A percentile compares a stretch with the other conserved stretches of the same genome.
phyloP scores from a whole-genome alignment of 1,140 invertebrate species.

The Cydia pomonella region DNA sequence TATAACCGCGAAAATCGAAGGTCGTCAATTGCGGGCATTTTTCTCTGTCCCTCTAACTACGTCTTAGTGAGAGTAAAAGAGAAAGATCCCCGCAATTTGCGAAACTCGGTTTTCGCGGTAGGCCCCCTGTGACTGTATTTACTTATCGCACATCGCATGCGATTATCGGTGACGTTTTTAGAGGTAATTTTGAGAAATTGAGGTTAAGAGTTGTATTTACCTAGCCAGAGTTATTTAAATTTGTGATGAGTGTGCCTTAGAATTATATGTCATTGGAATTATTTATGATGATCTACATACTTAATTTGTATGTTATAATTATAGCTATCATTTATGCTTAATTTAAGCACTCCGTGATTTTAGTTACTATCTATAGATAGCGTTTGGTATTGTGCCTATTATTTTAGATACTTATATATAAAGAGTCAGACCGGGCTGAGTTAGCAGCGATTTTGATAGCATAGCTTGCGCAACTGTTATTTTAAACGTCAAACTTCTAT shows the following conservation, averaged over 20 bases:
- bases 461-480: no score
- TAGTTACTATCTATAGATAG: background rate
- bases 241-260: constrained; percentile 7
- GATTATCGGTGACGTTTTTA: no score
- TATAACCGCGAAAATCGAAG: no score
- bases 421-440: background rate
- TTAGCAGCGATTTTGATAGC: no score
- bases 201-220: background rate
- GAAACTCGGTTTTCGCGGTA: no score
- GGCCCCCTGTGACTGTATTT: no score
- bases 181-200: constrained; percentile 2
- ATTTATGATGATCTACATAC: constrained; percentile 11
- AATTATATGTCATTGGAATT: background rate
- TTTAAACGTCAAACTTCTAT: no score
- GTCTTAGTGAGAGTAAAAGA: no score
- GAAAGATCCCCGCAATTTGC: no score
- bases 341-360: background rate
- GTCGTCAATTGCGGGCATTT: no score
- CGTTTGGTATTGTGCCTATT: background rate
- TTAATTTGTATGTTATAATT: background rate
- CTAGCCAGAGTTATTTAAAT: background rate
- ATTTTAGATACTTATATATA: background rate
- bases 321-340: background rate
- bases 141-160: no score
- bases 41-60: no score